These are phyloP conservation scores for Colletes gigas DNA, from an alignment of 1,140 invertebrate genomes.

Conservation along the genomic window DNA sequence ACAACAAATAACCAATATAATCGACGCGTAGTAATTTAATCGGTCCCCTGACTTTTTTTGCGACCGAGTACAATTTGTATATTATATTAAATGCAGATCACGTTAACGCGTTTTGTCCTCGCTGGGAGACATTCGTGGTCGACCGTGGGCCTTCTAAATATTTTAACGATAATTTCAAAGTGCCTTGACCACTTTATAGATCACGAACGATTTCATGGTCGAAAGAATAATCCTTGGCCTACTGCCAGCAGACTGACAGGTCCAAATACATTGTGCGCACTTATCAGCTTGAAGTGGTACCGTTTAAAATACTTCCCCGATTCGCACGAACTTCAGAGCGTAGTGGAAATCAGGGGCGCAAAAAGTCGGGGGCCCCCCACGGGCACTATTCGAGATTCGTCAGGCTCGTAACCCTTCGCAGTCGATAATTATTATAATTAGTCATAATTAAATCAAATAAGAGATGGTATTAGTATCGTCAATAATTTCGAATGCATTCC, in stretches of 20 bases:
- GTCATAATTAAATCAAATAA: too few relatives aligned
- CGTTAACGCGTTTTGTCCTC: too few relatives aligned
- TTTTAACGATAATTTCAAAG: slow-evolving; percentile 3
- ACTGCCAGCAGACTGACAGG: slow-evolving; percentile 46
- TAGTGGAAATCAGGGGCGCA: too few relatives aligned
- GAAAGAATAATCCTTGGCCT: slow-evolving; percentile 56
- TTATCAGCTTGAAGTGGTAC: slow-evolving; percentile 17
- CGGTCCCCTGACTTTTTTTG: too few relatives aligned
- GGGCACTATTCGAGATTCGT: too few relatives aligned
- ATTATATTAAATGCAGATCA: background rate
- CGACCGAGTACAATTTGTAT: background rate
- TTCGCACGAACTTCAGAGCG: background rate
- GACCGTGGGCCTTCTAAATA: background rate
- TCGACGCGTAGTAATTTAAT: too few relatives aligned
- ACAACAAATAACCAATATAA: too few relatives aligned
- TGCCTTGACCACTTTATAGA: slow-evolving; percentile 6
- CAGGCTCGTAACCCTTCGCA: too few relatives aligned
- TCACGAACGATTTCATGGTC: slow-evolving; percentile 45
- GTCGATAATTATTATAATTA: too few relatives aligned
- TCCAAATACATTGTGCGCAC: background rate
- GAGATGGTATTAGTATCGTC: too few relatives aligned
- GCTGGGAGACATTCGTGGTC: too few relatives aligned
- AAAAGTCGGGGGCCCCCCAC: background rate
- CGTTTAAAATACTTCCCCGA: slow-evolving; percentile 14
- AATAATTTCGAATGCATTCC: too few relatives aligned